phyloP scores from a whole-genome alignment of 1,140 invertebrate species.

The Centruroides sculpturatus region DNA sequence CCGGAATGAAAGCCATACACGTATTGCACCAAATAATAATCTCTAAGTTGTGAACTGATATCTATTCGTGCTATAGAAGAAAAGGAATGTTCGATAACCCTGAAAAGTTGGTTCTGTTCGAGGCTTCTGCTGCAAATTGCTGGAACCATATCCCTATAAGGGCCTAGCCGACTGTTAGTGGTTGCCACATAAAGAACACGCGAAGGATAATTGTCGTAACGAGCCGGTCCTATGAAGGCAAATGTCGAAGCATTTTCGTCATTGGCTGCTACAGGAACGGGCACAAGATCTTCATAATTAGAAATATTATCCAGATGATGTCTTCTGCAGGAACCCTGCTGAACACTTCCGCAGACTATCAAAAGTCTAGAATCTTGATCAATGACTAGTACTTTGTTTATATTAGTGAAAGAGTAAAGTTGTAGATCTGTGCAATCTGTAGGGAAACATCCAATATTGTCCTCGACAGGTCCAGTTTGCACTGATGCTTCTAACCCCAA shows the following conservation, averaged over 20 bases:
- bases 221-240: constrained; percentile 83
- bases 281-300: constrained; percentile 51
- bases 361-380: constrained; percentile 63
- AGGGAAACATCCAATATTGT: constrained; percentile 75
- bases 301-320: constrained; percentile 71
- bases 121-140: constrained; percentile 76
- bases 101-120: constrained; percentile 52
- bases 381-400: constrained; percentile 81
- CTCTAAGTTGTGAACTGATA: constrained; percentile 63
- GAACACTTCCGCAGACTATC: constrained; percentile 73
- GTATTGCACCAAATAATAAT: constrained; percentile 90
- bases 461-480: constrained; percentile 58
- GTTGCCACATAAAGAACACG: constrained; percentile 84
- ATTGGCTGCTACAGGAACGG: constrained; percentile 74
- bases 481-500: constrained; percentile 50
- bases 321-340: constrained; percentile 74
- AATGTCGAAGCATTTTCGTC: constrained; percentile 79
- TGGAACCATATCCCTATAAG: constrained; percentile 81
- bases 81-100: constrained; percentile 55
- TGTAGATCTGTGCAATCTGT: constrained; percentile 48
- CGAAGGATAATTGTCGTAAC: constrained; percentile 47
- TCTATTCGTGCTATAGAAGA: constrained; percentile 48
- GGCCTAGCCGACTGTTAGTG: constrained; percentile 81
- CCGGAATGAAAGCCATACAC: constrained; percentile 89
- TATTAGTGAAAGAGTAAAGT: constrained; percentile 59